phyloP scores from a whole-genome alignment of 2,888 invertebrate genomes.

The Agonopterix arenella region DNA sequence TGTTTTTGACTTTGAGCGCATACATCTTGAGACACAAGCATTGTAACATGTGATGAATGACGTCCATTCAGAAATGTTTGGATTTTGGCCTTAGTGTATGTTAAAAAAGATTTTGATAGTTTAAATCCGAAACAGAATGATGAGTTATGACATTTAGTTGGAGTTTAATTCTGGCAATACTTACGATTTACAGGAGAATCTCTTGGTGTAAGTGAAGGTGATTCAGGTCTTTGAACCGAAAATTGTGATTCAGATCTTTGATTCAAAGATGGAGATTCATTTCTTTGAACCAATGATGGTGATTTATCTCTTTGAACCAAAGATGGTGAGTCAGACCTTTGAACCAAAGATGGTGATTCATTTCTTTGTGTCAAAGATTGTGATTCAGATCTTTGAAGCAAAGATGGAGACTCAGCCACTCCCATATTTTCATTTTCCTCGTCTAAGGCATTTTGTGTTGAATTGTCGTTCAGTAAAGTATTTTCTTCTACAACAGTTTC shows the following conservation, averaged over 20 bases:
- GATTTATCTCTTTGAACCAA: constrained; percentile 13
- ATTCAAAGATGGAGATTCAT: background rate
- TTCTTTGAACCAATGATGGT: constrained; percentile 23
- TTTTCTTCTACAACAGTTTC: constrained; percentile 7
- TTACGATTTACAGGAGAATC: too few relatives aligned
- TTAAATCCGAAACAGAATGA: too few relatives aligned
- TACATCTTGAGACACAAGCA: too few relatives aligned
- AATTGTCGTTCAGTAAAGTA: constrained; percentile 17
- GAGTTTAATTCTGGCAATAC: too few relatives aligned
- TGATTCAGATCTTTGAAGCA: constrained; percentile 12
- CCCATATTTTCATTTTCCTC: constrained; percentile 1
- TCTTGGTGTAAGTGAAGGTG: background rate
- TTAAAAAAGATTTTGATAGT: too few relatives aligned
- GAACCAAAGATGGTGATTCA: background rate
- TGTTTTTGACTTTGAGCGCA: too few relatives aligned
- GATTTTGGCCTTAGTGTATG: too few relatives aligned
- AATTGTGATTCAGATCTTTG: too few relatives aligned
- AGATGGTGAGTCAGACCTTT: background rate
- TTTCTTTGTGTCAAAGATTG: constrained; percentile 23
- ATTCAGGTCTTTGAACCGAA: background rate
- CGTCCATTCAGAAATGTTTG: too few relatives aligned
- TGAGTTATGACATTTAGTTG: too few relatives aligned
- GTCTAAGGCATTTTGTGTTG: background rate
- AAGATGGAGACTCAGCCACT: constrained; percentile 1
- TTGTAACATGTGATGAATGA: too few relatives aligned